These are phyloP conservation scores for Oriolus oriolus DNA, from an alignment of 2,113 vertebrate species.

Conservation along the genomic window DNA sequence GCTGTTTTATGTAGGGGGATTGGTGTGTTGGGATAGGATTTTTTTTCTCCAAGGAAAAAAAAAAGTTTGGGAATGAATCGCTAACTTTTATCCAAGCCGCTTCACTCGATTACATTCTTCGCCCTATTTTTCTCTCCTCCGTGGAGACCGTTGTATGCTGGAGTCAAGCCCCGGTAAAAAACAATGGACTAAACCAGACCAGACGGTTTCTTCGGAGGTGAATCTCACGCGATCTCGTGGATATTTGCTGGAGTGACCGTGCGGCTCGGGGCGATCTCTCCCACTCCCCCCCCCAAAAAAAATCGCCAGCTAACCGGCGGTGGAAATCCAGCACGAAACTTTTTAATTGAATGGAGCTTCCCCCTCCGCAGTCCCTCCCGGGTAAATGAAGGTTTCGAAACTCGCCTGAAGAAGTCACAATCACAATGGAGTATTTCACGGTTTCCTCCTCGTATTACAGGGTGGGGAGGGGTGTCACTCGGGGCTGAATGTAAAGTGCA, in stretches of 20 bases:
- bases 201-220: conserved; percentile 31
- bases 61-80: conserved; percentile 40
- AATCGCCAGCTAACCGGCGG: neutral
- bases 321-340: conserved; percentile 47
- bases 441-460: conserved; percentile 72
- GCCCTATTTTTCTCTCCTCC: conserved; percentile 52
- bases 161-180: conserved; percentile 38
- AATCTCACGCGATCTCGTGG: conserved; percentile 6
- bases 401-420: conserved; percentile 68
- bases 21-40: neutral
- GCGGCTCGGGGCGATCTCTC: neutral
- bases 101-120: conserved; percentile 47
- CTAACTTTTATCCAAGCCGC: conserved; percentile 52
- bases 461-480: conserved; percentile 68
- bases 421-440: conserved; percentile 75
- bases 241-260: conserved; percentile 14
- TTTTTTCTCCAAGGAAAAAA: neutral
- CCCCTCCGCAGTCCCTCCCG: conserved; percentile 52
- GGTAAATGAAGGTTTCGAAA: conserved; percentile 70
- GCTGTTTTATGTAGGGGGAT: neutral
- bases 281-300: neutral
- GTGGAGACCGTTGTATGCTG: conserved; percentile 47
- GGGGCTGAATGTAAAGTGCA: conserved; percentile 65
- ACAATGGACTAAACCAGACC: conserved; percentile 43
- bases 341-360: conserved; percentile 59